Conservation (phyloP, 2,797 vertebrate species). For the Tokudaia muenninki region DNA sequence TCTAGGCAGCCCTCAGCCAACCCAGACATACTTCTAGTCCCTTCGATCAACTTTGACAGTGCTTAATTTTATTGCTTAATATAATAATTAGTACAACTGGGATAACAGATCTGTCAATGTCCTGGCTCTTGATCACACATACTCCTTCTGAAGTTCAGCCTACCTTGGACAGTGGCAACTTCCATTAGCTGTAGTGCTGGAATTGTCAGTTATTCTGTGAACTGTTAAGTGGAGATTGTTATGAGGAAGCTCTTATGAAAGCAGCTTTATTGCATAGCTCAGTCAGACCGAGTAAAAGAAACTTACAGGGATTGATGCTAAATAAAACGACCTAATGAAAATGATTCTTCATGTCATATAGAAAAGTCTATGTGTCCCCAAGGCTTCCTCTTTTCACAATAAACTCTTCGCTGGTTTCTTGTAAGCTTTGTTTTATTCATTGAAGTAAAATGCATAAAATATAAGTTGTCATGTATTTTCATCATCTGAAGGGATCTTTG, state of each 20-base stretch:
- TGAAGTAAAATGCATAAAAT: background rate
- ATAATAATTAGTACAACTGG: background rate
- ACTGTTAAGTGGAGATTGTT: background rate
- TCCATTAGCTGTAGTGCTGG: background rate
- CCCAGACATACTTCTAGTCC: background rate
- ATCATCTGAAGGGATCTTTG: background rate
- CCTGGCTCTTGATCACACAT: background rate
- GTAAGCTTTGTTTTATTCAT: background rate
- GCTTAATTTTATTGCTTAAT: background rate
- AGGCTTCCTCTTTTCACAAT: background rate
- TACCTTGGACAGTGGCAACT: too few relatives aligned
- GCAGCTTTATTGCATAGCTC: background rate
- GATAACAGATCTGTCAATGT: background rate
- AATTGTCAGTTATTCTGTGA: background rate
- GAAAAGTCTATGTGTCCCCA: background rate
- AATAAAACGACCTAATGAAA: background rate
- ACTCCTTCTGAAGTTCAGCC: background rate
- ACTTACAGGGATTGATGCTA: background rate
- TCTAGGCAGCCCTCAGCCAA: too few relatives aligned
- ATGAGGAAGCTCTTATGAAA: background rate
- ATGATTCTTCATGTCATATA: background rate
- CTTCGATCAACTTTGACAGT: background rate
- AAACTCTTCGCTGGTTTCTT: background rate
- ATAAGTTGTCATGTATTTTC: background rate
- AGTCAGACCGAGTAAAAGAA: background rate